Evolutionary conservation across 1,140 invertebrate species (phyloP).

Genomic region (Macrobrachium nipponense): DNA sequence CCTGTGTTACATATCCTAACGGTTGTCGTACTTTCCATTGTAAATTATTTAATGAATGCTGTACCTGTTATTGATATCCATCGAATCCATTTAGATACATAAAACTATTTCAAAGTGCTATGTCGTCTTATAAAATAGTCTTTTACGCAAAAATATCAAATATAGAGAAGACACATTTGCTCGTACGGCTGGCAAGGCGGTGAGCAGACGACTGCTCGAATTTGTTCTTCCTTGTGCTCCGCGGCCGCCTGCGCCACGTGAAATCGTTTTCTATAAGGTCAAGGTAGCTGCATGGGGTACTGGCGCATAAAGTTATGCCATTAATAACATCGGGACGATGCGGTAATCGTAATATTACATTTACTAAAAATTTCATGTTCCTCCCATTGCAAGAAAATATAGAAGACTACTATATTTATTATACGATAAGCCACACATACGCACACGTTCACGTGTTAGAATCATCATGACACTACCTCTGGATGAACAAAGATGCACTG

Average conservation of each 20-base stretch:
- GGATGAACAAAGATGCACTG: too few relatives aligned
- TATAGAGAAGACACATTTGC: neutral
- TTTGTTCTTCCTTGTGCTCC: neutral
- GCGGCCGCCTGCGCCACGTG: conserved; percentile 37
- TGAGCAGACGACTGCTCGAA: conserved; percentile 18
- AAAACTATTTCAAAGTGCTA: neutral
- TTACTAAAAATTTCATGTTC: too few relatives aligned
- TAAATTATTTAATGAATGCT: neutral
- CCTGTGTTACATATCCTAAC: neutral
- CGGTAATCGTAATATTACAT: too few relatives aligned
- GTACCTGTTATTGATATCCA: neutral
- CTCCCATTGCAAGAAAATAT: too few relatives aligned
- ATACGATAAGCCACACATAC: too few relatives aligned
- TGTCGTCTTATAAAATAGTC: neutral
- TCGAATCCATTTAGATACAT: too few relatives aligned
- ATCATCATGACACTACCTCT: too few relatives aligned
- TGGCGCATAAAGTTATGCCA: too few relatives aligned
- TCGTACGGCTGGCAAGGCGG: conserved; percentile 27
- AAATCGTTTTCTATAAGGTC: conserved; percentile 34
- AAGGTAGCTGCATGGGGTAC: neutral
- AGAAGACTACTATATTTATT: too few relatives aligned
- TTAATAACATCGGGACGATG: too few relatives aligned
- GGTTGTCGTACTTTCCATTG: neutral
- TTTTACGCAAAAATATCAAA: neutral
- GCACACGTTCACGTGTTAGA: too few relatives aligned